Evolutionary conservation across 2,797 vertebrate genomes (phyloP).

Genomic region (Phrynocephalus guinanensis): DNA sequence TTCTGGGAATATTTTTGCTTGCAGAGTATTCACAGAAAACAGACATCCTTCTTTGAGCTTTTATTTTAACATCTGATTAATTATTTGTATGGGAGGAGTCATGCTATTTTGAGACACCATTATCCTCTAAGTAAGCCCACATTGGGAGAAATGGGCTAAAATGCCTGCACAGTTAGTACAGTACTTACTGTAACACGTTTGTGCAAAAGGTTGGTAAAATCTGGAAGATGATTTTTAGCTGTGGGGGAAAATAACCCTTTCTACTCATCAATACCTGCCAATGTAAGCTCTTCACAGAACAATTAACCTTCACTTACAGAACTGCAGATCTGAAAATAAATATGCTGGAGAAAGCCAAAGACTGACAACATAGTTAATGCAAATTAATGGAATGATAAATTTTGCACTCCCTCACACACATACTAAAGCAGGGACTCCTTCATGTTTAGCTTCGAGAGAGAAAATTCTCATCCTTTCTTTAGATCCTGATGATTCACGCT

Average conservation of each 20-base stretch:
- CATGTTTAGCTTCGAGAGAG: slow-evolving; percentile 73
- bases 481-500: slow-evolving; percentile 72
- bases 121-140: slow-evolving; percentile 74
- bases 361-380: slow-evolving; percentile 75
- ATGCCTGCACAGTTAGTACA: slow-evolving; percentile 69
- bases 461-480: slow-evolving; percentile 69
- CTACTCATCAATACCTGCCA: slow-evolving; percentile 64
- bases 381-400: slow-evolving; percentile 76
- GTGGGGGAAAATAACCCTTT: slow-evolving; percentile 70
- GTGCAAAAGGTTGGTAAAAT: slow-evolving; percentile 75
- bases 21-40: slow-evolving; percentile 25
- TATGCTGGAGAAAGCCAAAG: slow-evolving; percentile 70
- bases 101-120: slow-evolving; percentile 66
- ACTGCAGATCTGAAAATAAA: slow-evolving; percentile 76
- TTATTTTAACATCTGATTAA: slow-evolving; percentile 66
- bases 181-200: slow-evolving; percentile 69
- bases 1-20: slow-evolving; percentile 7
- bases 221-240: slow-evolving; percentile 73
- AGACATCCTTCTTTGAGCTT: slow-evolving; percentile 53
- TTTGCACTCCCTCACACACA: slow-evolving; percentile 49
- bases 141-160: slow-evolving; percentile 70
- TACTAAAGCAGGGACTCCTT: slow-evolving; percentile 47
- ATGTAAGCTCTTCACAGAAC: slow-evolving; percentile 74
- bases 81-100: slow-evolving; percentile 57
- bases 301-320: slow-evolving; percentile 74